Percentiles rank a stretch among this genome's conserved stretches.
phyloP scores from a whole-genome alignment of 2,888 invertebrate species.

The Keiferia lycopersicella region DNA sequence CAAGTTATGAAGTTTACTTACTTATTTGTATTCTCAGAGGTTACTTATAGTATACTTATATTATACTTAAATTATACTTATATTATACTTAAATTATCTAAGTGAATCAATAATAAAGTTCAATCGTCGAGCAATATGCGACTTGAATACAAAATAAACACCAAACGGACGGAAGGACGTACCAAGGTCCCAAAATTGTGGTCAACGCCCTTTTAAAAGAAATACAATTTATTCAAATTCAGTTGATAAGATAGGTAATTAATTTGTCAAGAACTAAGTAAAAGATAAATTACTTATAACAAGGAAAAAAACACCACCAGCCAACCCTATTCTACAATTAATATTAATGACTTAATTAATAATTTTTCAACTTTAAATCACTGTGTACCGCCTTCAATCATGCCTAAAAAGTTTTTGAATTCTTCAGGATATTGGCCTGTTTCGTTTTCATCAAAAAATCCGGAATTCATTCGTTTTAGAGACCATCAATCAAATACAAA shows the following conservation, averaged over 20 bases:
- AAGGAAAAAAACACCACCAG: too few species aligned
- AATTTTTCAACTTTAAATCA: too few species aligned
- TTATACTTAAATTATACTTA: too few species aligned
- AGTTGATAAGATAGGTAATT: too few species aligned
- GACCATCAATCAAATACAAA: too few species aligned
- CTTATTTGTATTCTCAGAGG: slow-evolving; percentile 14
- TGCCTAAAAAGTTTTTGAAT: too few species aligned
- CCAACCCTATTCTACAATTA: too few species aligned
- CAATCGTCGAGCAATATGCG: slow-evolving; percentile 34
- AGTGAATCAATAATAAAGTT: slow-evolving; percentile 29
- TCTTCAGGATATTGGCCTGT: too few species aligned
- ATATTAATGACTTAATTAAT: too few species aligned
- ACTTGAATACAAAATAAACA: slow-evolving; percentile 40
- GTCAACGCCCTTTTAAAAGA: slow-evolving; percentile 39
- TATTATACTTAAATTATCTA: slow-evolving; percentile 37
- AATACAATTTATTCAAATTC: background rate
- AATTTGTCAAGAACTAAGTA: background rate
- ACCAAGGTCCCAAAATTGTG: slow-evolving; percentile 36
- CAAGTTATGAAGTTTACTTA: background rate
- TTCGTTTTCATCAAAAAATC: too few species aligned
- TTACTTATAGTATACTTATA: background rate
- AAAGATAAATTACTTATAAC: background rate
- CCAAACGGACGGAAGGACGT: slow-evolving; percentile 49
- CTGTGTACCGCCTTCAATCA: too few species aligned
- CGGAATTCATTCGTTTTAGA: too few species aligned